Base-by-base conservation (phyloP, 2,888 invertebrate species). In the Heliconius ismenius region DNA sequence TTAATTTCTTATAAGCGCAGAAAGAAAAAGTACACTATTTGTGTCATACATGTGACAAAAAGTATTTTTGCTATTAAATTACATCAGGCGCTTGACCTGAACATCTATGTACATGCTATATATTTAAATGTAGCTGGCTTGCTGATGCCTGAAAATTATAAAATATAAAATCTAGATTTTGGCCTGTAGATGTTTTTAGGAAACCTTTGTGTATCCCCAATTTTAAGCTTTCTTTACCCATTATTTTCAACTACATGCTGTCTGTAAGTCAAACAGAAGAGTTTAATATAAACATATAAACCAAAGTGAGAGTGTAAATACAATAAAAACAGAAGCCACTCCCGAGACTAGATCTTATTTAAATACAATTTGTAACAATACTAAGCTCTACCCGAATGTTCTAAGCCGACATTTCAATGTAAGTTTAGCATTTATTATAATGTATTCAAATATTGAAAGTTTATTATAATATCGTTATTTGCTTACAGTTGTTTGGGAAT, bases 371-470 rank as follows among this genome's bases (percentile, higher is more conserved):
- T 74, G 58, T 65, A 73, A 75, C 75, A 77, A 78, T 74, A 64
- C 63, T 74, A 78, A 76, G 7, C 62, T 64, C 62, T 39, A 68
- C 32, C 64, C 68, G 60, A 70, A 64, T 72, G 73, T 68, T 63
- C 76, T 73, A 80, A 79, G 75, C 72, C 70, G 82, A 82, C 80
- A 77, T 78, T 80, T 81, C 80, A 79, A 81, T 79, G 79, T 76
- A 78, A 74, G 36, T 79, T 82, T 81, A 83, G 82, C 82, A 82
- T 82, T 81, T 73, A 81, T 81, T 81, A 81, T 9, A 39, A 67
- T 78, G 76, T 81, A 82, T 79, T 68, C 54, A 58, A 26, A 65
- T 64, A 39, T 64, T 60, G n/a, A 72, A 15, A 58, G 13, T 49
- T 60, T 39, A 24, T 54, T 39, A 58, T 64, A 64, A 76, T 73